Percentiles rank a stretch among this genome's conserved stretches.
Conservation (phyloP, 2,797 vertebrate genomes). For the Leucoraja ocellata region DNA sequence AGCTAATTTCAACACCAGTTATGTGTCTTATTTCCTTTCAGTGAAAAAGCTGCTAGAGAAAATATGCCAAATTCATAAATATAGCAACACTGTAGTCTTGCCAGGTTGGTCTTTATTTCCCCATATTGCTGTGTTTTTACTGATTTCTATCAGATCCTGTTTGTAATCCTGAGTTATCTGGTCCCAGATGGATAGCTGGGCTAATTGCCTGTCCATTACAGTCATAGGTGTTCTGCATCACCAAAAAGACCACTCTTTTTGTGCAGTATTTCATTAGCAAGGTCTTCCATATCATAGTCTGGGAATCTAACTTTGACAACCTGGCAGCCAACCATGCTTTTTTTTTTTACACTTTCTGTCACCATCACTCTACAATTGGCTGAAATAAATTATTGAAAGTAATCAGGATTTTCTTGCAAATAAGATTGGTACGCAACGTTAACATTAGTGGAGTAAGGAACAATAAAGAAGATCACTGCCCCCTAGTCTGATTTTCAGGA, state of each 20-base stretch:
- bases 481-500: background rate
- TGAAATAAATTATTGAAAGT: background rate
- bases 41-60: background rate
- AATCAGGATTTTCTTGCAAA: background rate
- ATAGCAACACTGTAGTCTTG: background rate
- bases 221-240: background rate
- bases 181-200: background rate
- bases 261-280: background rate
- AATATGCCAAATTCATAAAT: no score
- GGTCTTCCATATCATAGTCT: background rate
- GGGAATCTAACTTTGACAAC: background rate
- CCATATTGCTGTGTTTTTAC: background rate
- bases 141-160: background rate
- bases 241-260: background rate
- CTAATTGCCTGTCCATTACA: constrained; percentile 7
- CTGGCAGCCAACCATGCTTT: background rate
- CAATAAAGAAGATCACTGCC: background rate
- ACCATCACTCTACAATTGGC: background rate
- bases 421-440: background rate
- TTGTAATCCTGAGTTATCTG: background rate
- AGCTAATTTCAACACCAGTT: background rate
- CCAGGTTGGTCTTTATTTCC: background rate
- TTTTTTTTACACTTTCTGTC: background rate
- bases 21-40: background rate
- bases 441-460: background rate